Base-by-base conservation (phyloP, 2,888 invertebrate species). In the Phortica magna region DNA sequence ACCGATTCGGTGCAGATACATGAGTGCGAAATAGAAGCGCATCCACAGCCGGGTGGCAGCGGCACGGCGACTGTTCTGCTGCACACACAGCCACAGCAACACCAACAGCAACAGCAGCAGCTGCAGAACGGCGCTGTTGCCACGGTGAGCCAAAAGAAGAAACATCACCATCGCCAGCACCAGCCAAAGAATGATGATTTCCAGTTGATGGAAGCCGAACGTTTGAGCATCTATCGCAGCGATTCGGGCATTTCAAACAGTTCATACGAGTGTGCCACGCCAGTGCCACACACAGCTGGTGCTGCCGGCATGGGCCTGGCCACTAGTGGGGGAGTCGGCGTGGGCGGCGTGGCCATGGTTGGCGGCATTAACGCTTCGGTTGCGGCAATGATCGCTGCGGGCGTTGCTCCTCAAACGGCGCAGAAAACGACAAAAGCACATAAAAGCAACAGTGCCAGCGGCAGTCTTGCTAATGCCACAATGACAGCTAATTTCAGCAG, bases 1-100 rank as follows among this genome's bases (percentile, higher is more conserved):
- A 94, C 94, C 64, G 95, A 95, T 88, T 94, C 94, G 17, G 94
- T 95, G 80, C 95, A 95, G 91, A 93, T 95, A 42, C 94, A 93
- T 79, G 95, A 95, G 89, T 89, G 87, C 77, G 84, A 84, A 74
- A 86, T 88, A 78, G 84, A 87, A 75, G 79, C 82, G 74, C 78
- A 81, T 82, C 86, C 83, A 83, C 73, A 78, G 73, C 79, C 84
- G 75, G 82, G 83, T 75, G 77, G 78, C 59, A 76, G 78, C 76
- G 79, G 73, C 81, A 81, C 84, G 76, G 84, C 90, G 74, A 87
- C 88, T 0, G 87, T 87, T 75, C 76, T 89, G 77, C 77, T 90
- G 79, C 89, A 90, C 74, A 68, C 85, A 43, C 82, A 87, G 76
- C 84, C 88, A 39, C 64, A 78, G 31, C 14, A 53, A 73, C 53